Percentiles rank a stretch among this genome's conserved stretches.
These are phyloP conservation scores for Orius insidiosus DNA, from an alignment of 1,140 invertebrate species.

Conservation along the genomic window DNA sequence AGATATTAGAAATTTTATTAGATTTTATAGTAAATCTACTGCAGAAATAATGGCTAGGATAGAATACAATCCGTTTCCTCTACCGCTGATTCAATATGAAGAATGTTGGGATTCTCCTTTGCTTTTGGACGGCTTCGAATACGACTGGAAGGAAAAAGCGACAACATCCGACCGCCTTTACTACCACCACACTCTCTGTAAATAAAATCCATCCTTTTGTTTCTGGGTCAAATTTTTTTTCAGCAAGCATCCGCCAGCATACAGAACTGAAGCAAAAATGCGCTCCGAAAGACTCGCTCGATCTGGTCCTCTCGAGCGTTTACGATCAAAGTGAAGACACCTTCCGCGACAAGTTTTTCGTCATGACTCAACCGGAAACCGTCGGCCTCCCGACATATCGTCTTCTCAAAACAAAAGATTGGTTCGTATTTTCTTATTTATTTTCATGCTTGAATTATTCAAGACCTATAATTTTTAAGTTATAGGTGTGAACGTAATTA, in stretches of 20 bases:
- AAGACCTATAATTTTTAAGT: too few relatives aligned
- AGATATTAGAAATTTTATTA: too few relatives aligned
- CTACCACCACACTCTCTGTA: conserved; percentile 38
- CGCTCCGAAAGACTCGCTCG: conserved; percentile 38
- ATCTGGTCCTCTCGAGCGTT: conserved; percentile 35
- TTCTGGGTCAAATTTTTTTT: not conserved
- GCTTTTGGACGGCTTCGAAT: conserved; percentile 16
- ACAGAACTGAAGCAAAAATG: conserved; percentile 20
- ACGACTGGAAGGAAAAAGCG: conserved; percentile 25
- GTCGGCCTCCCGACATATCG: conserved; percentile 32
- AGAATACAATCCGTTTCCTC: conserved; percentile 9
- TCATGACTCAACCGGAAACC: conserved; percentile 38
- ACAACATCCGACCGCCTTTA: conserved; percentile 33
- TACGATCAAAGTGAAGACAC: conserved; percentile 39
- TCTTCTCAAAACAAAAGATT: conserved; percentile 31
- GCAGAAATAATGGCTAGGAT: too few relatives aligned
- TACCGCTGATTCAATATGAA: conserved; percentile 12
- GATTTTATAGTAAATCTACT: too few relatives aligned
- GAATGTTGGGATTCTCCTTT: conserved; percentile 5
- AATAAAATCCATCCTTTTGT: too few relatives aligned
- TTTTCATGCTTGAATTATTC: not conserved
- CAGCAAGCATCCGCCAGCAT: conserved; percentile 16
- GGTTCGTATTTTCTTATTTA: conserved; percentile 7
- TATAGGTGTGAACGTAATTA: too few relatives aligned
- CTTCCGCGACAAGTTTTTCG: conserved; percentile 39